Percentiles rank a stretch among this genome's conserved stretches.
Conservation (phyloP, 2,888 invertebrate genomes). For the Oscheius sp. region DNA sequence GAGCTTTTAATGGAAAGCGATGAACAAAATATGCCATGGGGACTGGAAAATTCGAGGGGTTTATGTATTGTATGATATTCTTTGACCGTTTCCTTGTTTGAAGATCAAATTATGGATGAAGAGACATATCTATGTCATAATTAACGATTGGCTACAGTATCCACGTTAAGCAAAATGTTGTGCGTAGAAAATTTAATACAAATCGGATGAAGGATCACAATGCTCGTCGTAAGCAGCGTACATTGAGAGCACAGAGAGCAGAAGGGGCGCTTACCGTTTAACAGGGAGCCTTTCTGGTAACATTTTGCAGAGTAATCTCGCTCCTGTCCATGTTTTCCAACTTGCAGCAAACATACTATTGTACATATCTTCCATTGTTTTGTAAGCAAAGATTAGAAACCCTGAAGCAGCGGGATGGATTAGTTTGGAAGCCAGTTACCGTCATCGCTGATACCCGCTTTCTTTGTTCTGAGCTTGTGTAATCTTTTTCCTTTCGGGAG, state of each 20-base stretch:
- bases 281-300: slow-evolving; percentile 54
- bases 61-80: too few relatives aligned
- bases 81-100: too few relatives aligned
- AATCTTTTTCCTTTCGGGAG: background rate
- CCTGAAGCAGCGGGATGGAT: slow-evolving; percentile 38
- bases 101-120: too few relatives aligned
- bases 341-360: slow-evolving; percentile 51
- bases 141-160: background rate
- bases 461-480: background rate
- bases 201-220: background rate
- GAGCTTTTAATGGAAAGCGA: too few relatives aligned
- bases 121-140: background rate
- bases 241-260: too few relatives aligned
- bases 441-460: slow-evolving; percentile 17
- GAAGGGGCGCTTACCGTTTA: slow-evolving; percentile 39
- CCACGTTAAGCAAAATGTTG: background rate
- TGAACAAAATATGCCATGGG: background rate
- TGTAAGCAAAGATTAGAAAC: slow-evolving; percentile 60
- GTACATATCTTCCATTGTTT: slow-evolving; percentile 66
- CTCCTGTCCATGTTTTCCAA: slow-evolving; percentile 68
- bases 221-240: background rate
- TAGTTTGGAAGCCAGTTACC: slow-evolving; percentile 6
- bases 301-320: slow-evolving; percentile 53
- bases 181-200: background rate
- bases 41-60: background rate